Evolutionary conservation across 2,888 invertebrate genomes (phyloP), one percentile per base, ranked within the genome.

Genomic region (Sinohyriopsis cumingii): DNA sequence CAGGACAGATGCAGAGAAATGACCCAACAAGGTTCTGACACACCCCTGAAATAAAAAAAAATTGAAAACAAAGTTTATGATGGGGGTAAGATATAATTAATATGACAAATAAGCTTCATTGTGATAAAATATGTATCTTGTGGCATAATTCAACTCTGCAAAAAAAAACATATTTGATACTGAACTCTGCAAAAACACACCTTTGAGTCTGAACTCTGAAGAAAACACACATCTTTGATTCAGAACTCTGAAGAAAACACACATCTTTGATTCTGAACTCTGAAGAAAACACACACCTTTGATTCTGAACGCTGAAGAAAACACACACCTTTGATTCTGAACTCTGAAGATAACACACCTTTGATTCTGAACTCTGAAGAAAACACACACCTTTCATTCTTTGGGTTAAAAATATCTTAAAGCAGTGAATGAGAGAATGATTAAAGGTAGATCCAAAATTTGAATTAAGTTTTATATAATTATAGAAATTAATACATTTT

Each of bases 1-100:
- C 75, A 1, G 72, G 80, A 71, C 87, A 87, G 53, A 69, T 65
- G 73, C 87, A 87, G 24, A 67, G 61, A 64, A 79, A 86, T 12
- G 79, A 75, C 1, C 85, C 84, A 28, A 67, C 68, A 22, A 69
- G 70, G 71, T 86, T 84, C 57, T 77, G 66, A 76, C 85, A 86
- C 5, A 68, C 57, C 62, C 82, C 84, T 82, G 69, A 18, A 72
- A 72, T 53, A 62, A 19, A 3, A 33, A 33, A 22, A 65, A 22
- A 20, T 53, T 18, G 20, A 63, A 22, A 61, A 61, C 20, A 28
- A 28, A 4, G 19, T 25, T 28, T 7, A 25, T 18, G 19, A 25
- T 28, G 28, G 9, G 19, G 18, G 12, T 15, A 25, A 28, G 28
- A 22, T 25, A 25, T 1, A 25, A 22, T 22, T 15, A 25, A 22